Evolutionary conservation across 2,797 vertebrate genomes (phyloP).

Genomic region (Enteromius anoplus): DNA sequence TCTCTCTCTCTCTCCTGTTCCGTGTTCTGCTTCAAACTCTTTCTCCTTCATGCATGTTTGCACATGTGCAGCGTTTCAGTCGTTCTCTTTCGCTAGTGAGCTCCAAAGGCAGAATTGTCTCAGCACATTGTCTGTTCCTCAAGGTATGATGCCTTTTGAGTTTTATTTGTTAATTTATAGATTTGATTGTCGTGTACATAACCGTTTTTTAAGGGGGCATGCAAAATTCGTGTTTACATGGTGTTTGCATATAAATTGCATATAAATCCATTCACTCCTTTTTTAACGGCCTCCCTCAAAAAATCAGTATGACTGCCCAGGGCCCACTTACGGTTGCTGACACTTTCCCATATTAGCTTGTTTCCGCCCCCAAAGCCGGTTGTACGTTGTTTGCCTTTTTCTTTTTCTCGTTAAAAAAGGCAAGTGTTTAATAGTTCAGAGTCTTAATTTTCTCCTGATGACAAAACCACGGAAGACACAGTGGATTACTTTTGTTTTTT

Average conservation of each 20-base stretch:
- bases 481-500: neutral
- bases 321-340: too few relatives aligned
- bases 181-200: neutral
- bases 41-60: constrained; percentile 35
- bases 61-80: constrained; percentile 3
- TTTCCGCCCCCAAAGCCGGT: too few relatives aligned
- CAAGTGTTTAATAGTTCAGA: neutral
- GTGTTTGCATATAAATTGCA: neutral
- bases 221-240: neutral
- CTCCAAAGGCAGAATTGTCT: neutral
- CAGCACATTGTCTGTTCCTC: neutral
- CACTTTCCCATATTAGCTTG: too few relatives aligned
- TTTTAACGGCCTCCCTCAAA: too few relatives aligned
- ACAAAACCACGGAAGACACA: neutral
- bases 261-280: too few relatives aligned
- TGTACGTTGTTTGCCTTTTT: too few relatives aligned
- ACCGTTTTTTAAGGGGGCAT: neutral
- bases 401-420: neutral
- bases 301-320: too few relatives aligned
- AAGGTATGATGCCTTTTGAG: neutral
- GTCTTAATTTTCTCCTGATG: neutral
- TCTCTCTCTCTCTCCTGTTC: neutral
- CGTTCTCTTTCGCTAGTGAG: neutral
- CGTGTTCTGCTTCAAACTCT: neutral
- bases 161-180: neutral